These are phyloP conservation scores for Dermatemys mawii DNA, from an alignment of 2,113 vertebrate species.

Conservation along the genomic window DNA sequence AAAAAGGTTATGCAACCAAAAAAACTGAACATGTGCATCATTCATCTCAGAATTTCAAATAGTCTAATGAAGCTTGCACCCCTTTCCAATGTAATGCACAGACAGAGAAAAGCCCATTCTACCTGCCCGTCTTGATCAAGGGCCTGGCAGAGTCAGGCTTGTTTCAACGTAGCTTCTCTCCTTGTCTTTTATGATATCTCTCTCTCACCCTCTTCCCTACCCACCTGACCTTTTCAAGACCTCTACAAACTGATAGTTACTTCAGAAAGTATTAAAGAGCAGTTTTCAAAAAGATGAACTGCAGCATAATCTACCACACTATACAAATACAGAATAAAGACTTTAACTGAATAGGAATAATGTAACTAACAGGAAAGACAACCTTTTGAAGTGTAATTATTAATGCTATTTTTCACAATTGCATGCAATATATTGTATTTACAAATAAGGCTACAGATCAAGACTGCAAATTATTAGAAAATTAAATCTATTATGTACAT, in stretches of 20 bases:
- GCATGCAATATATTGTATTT: neutral
- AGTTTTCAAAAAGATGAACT: neutral
- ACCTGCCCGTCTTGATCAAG: neutral
- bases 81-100: neutral
- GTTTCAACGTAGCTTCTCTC: neutral
- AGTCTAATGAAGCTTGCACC: neutral
- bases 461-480: neutral
- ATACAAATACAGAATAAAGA: neutral
- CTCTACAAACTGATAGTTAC: neutral
- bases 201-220: no score
- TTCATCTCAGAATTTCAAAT: neutral
- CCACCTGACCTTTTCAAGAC: neutral
- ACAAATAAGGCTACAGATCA: slow-evolving; percentile 9
- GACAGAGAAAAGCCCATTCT: neutral
- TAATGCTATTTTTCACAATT: slow-evolving; percentile 10
- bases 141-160: neutral
- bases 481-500: neutral
- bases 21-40: no score
- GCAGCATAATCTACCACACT: neutral
- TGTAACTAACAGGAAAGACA: neutral
- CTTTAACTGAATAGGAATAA: neutral
- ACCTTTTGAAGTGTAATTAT: neutral
- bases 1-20: neutral
- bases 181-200: neutral
- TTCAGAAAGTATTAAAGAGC: neutral